phyloP scores from a whole-genome alignment of 2,113 vertebrate genomes.

The Dicaeum eximium region DNA sequence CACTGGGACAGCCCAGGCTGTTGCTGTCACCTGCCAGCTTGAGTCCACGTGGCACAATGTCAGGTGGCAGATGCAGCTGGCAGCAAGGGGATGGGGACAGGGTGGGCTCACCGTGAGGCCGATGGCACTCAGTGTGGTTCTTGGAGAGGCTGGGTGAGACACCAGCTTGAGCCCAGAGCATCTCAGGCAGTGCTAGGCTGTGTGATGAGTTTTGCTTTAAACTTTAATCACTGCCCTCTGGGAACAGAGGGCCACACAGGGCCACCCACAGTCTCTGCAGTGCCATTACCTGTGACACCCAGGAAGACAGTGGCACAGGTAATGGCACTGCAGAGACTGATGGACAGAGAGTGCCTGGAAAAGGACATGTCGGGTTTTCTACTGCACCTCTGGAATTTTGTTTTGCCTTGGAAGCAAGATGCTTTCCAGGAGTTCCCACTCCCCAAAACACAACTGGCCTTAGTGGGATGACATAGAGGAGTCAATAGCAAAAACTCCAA shows the following conservation, averaged over 20 bases:
- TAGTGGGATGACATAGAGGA: fast-evolving
- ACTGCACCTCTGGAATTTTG: fast-evolving
- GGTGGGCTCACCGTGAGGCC: fast-evolving
- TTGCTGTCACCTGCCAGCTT: neutral
- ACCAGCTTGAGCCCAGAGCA: neutral
- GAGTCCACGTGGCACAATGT: neutral
- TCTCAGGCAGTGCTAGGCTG: neutral
- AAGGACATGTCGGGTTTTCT: neutral
- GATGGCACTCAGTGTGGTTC: fast-evolving
- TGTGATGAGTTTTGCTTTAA: neutral
- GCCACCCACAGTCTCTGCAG: too few relatives aligned
- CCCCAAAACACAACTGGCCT: neutral
- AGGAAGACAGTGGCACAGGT: neutral
- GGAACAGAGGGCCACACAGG: neutral
- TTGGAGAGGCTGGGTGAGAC: neutral
- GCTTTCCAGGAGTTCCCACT: neutral
- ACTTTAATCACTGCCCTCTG: neutral
- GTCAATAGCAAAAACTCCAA: neutral
- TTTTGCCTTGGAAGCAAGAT: neutral
- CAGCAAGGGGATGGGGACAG: neutral
- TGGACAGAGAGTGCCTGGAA: neutral
- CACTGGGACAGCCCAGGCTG: neutral
- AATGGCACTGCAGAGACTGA: neutral
- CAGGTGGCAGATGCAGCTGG: neutral
- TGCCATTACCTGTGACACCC: neutral